phyloP scores from a whole-genome alignment of 1,140 invertebrate genomes.

The Eciton burchellii region DNA sequence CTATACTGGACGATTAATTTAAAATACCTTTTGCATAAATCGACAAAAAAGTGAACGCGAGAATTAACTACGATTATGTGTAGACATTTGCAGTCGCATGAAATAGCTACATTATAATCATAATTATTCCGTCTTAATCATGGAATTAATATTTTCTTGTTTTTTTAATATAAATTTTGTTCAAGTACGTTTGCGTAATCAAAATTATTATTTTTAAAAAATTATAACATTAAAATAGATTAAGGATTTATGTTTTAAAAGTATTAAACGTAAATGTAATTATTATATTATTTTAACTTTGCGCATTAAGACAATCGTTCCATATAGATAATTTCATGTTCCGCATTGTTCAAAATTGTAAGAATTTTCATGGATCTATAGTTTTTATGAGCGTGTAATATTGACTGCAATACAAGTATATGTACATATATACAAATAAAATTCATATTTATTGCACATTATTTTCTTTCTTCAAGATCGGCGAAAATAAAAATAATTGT shows the following conservation, averaged over 20 bases:
- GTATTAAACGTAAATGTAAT: background rate
- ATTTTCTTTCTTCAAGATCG: background rate
- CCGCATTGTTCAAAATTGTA: background rate
- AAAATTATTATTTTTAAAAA: too few species aligned
- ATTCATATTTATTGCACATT: conserved; percentile 49
- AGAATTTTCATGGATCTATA: background rate
- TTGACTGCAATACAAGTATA: background rate
- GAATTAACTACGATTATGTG: background rate
- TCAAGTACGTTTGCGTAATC: background rate
- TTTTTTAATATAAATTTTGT: conserved; percentile 11
- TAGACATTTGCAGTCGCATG: background rate
- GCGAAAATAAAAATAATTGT: conserved; percentile 8
- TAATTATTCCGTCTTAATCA: background rate
- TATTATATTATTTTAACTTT: background rate
- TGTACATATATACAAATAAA: conserved; percentile 50
- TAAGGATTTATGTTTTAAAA: too few species aligned
- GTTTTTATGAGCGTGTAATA: conserved; percentile 15
- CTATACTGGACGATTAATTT: conserved; percentile 28
- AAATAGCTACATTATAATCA: background rate
- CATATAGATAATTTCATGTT: background rate
- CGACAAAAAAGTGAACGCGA: background rate
- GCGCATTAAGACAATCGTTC: too few species aligned
- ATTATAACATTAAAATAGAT: too few species aligned
- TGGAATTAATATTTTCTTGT: conserved; percentile 2
- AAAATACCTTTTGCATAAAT: conserved; percentile 56